phyloP scores from a whole-genome alignment of 2,113 vertebrate species.

The Perca schrenkii region DNA sequence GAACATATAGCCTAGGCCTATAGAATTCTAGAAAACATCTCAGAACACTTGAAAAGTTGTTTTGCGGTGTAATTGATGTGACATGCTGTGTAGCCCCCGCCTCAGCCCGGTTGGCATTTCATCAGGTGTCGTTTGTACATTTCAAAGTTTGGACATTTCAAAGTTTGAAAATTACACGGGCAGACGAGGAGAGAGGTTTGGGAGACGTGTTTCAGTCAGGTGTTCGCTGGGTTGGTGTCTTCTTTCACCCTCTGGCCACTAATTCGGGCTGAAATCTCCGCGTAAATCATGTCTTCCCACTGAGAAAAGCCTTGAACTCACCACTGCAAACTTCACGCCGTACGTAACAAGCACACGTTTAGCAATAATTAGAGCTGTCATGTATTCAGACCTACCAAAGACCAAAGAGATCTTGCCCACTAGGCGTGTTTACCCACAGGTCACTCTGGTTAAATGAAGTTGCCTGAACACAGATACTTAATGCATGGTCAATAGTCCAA shows the following conservation, averaged over 20 bases:
- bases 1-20: not conserved
- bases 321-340: constrained; percentile 22
- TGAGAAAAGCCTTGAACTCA: constrained; percentile 19
- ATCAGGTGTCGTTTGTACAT: constrained; percentile 48
- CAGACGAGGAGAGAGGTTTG: constrained; percentile 21
- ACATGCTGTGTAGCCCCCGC: not conserved
- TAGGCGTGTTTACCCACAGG: not conserved
- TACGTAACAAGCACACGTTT: constrained; percentile 32
- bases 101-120: constrained; percentile 42
- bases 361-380: constrained; percentile 42
- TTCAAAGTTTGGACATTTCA: constrained; percentile 46
- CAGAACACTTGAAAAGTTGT: constrained; percentile 36
- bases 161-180: constrained; percentile 44
- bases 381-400: constrained; percentile 12
- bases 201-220: constrained; percentile 72
- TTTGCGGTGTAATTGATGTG: constrained; percentile 43
- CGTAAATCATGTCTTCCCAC: constrained; percentile 79
- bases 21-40: constrained; percentile 7
- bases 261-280: constrained; percentile 80
- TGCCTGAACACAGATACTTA: not conserved
- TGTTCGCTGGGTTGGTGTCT: constrained; percentile 77
- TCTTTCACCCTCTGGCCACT: constrained; percentile 82
- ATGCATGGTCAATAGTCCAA: not conserved
- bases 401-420: not conserved
- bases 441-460: constrained; percentile 3